Evolutionary conservation across 1,140 invertebrate species (phyloP).

Genomic region (Notospermus geniculatus): DNA sequence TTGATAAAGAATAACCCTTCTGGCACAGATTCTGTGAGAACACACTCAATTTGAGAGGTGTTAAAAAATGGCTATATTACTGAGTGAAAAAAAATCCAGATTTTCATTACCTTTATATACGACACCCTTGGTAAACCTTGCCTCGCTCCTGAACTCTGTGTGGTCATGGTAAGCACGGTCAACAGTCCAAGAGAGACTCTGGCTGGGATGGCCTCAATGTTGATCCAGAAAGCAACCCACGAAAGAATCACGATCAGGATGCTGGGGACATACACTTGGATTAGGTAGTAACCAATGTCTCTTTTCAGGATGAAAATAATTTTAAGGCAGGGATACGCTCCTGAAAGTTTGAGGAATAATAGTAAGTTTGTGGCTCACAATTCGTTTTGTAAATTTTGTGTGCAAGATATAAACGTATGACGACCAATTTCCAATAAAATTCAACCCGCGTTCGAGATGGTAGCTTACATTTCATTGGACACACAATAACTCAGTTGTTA

Average conservation of each 20-base stretch:
- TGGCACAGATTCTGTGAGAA: too few relatives aligned
- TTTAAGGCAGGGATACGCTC: slow-evolving; percentile 18
- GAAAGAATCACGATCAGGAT: slow-evolving; percentile 16
- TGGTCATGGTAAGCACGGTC: slow-evolving; percentile 41
- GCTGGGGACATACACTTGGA: slow-evolving; percentile 14
- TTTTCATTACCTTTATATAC: slow-evolving; percentile 1
- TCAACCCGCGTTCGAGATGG: too few relatives aligned
- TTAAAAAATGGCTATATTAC: too few relatives aligned
- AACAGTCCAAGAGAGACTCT: slow-evolving; percentile 51
- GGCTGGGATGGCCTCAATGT: slow-evolving; percentile 58
- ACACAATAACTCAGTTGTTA: too few relatives aligned
- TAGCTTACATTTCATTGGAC: too few relatives aligned
- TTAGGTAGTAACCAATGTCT: slow-evolving; percentile 14
- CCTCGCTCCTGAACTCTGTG: slow-evolving; percentile 21
- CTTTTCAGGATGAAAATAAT: slow-evolving; percentile 12
- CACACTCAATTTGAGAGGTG: too few relatives aligned
- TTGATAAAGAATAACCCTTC: too few relatives aligned
- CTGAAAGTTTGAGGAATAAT: slow-evolving; percentile 11
- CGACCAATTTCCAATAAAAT: too few relatives aligned
- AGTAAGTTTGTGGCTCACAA: not conserved
- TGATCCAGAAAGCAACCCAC: slow-evolving; percentile 71
- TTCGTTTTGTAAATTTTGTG: too few relatives aligned
- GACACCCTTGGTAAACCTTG: not conserved
- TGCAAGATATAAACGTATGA: too few relatives aligned
- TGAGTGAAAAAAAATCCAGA: too few relatives aligned